Evolutionary conservation across 2,888 invertebrate species (phyloP).

Genomic region (Junonia oenone): DNA sequence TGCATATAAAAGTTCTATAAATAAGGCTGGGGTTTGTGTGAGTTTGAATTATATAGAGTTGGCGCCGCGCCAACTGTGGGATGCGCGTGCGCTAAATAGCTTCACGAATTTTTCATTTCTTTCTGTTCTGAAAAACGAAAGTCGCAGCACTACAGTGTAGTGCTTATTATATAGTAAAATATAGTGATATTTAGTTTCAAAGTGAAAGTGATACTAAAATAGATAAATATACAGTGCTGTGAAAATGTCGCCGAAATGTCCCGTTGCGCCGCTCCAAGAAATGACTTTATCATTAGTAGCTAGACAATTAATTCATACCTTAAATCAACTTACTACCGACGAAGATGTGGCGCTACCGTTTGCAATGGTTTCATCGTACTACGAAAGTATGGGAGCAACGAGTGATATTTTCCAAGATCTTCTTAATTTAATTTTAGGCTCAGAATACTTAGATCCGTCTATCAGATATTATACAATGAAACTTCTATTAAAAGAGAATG

Average conservation of each 20-base stretch:
- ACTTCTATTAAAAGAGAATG: slow-evolving; percentile 82
- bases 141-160: slow-evolving; percentile 51
- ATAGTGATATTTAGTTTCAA: slow-evolving; percentile 28
- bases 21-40: slow-evolving; percentile 55
- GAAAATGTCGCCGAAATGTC: slow-evolving; percentile 82
- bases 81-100: slow-evolving; percentile 65
- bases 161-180: slow-evolving; percentile 34
- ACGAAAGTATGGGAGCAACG: slow-evolving; percentile 81
- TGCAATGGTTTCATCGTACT: slow-evolving; percentile 80
- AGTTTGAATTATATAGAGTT: slow-evolving; percentile 68
- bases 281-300: slow-evolving; percentile 81
- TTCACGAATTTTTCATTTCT: slow-evolving; percentile 61
- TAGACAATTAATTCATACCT: slow-evolving; percentile 80
- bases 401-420: slow-evolving; percentile 85
- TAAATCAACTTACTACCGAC: slow-evolving; percentile 81
- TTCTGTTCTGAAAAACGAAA: slow-evolving; percentile 56
- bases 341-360: slow-evolving; percentile 79
- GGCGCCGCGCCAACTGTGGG: slow-evolving; percentile 56
- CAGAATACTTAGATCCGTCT: slow-evolving; percentile 83
- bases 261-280: slow-evolving; percentile 80
- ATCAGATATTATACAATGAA: slow-evolving; percentile 83
- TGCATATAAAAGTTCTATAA: slow-evolving; percentile 69
- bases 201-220: slow-evolving; percentile 45
- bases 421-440: slow-evolving; percentile 81
- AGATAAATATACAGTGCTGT: slow-evolving; percentile 35